Evolutionary conservation across 2,888 invertebrate genomes (phyloP).

Genomic region (Ennomos quercinarius): DNA sequence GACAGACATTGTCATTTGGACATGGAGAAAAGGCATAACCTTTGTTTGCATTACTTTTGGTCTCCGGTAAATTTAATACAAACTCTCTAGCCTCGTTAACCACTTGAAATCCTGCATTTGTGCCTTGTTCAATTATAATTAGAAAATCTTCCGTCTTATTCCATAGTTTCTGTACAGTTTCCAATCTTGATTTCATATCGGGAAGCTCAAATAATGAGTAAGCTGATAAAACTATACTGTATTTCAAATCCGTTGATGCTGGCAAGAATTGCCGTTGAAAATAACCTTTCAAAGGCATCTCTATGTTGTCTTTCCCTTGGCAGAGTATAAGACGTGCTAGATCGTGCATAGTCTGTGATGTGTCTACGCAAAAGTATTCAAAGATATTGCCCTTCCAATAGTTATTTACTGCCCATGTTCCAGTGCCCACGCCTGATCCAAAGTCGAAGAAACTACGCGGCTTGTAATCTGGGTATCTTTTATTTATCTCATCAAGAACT

Average conservation of each 20-base stretch:
- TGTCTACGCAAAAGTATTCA: slow-evolving; percentile 95
- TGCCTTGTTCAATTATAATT: slow-evolving; percentile 94
- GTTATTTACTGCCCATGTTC: slow-evolving; percentile 92
- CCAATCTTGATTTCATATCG: slow-evolving; percentile 86
- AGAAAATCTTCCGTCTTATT: slow-evolving; percentile 93
- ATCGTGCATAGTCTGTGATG: slow-evolving; percentile 93
- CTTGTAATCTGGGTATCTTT: slow-evolving; percentile 87
- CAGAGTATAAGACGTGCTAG: slow-evolving; percentile 90
- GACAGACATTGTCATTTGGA: slow-evolving; percentile 93
- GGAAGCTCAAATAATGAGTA: slow-evolving; percentile 93
- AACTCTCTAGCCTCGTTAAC: slow-evolving; percentile 94
- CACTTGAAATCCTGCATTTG: slow-evolving; percentile 91
- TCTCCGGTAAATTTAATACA: slow-evolving; percentile 85
- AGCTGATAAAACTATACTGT: slow-evolving; percentile 92
- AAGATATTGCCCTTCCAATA: slow-evolving; percentile 90
- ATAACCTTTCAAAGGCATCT: slow-evolving; percentile 85
- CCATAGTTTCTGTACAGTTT: slow-evolving; percentile 92
- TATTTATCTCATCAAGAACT: slow-evolving; percentile 90
- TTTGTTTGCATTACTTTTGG: slow-evolving; percentile 43
- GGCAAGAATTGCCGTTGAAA: slow-evolving; percentile 94
- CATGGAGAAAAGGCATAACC: slow-evolving; percentile 94
- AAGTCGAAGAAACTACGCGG: slow-evolving; percentile 95
- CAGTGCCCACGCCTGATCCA: slow-evolving; percentile 96
- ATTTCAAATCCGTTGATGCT: slow-evolving; percentile 85
- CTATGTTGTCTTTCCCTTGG: slow-evolving; percentile 87